Conservation (phyloP, 2,113 vertebrate species). For the Callithrix jacchus region DNA sequence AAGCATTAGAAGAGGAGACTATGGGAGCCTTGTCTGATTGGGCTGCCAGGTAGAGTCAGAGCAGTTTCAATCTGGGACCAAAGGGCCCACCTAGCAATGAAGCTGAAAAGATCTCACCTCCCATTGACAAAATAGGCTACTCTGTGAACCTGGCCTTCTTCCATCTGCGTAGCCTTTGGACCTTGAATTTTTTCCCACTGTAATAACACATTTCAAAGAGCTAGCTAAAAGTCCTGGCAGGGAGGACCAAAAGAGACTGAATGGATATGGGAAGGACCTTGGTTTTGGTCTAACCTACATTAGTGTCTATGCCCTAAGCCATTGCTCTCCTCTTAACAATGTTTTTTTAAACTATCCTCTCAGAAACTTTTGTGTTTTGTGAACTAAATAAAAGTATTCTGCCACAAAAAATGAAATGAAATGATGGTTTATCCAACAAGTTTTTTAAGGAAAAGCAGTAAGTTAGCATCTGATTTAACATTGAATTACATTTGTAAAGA, state of each 20-base stretch:
- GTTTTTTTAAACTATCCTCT: not conserved
- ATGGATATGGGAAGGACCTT: not conserved
- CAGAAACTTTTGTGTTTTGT: not conserved
- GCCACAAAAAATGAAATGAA: not conserved
- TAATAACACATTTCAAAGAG: slow-evolving; percentile 28
- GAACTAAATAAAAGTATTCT: not conserved
- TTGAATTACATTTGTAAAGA: not conserved
- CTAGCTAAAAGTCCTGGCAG: not conserved
- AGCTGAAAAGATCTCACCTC: not conserved
- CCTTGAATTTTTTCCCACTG: not conserved
- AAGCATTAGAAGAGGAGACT: not conserved
- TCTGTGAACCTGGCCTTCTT: not conserved
- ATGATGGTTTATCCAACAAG: not conserved
- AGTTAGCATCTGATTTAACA: not conserved
- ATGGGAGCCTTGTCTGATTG: not conserved
- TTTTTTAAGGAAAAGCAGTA: not conserved
- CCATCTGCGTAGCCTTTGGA: slow-evolving; percentile 3
- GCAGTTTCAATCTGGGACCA: not conserved
- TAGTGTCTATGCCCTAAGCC: not conserved
- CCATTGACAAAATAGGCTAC: not conserved
- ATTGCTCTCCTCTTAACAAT: not conserved
- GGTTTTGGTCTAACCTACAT: not conserved
- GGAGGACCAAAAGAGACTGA: not conserved
- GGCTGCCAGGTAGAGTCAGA: slow-evolving; percentile 11
- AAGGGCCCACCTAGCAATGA: not conserved